Conservation (phyloP, 2,888 invertebrate genomes). For the Abscondita cerata region DNA sequence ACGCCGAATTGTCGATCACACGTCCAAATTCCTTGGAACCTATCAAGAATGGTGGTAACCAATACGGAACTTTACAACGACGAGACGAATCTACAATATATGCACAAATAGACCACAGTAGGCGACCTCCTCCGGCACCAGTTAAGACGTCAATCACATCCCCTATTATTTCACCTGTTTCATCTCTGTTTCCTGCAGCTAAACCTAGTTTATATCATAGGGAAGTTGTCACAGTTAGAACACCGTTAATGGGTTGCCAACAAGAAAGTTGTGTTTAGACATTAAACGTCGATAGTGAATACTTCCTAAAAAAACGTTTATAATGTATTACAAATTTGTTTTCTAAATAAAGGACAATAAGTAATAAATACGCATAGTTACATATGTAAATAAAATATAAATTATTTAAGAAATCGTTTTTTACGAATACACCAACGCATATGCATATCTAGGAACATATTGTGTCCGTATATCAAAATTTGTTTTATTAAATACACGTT, state of each 20-base stretch:
- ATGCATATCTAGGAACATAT: slow-evolving; percentile 27
- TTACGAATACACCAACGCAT: slow-evolving; percentile 22
- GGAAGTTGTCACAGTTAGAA: slow-evolving; percentile 75
- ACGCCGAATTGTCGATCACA: slow-evolving; percentile 66
- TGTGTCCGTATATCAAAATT: slow-evolving; percentile 15
- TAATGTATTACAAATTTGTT: slow-evolving; percentile 23
- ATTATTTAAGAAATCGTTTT: slow-evolving; percentile 10
- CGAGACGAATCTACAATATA: slow-evolving; percentile 73
- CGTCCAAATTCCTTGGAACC: slow-evolving; percentile 63
- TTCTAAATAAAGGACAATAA: slow-evolving; percentile 30
- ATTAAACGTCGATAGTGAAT: slow-evolving; percentile 25
- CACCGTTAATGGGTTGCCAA: slow-evolving; percentile 72
- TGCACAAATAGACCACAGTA: slow-evolving; percentile 76
- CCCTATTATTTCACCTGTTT: slow-evolving; percentile 59
- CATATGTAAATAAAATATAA: slow-evolving; percentile 23
- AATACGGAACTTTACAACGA: slow-evolving; percentile 54
- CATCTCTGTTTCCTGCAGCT: slow-evolving; percentile 53
- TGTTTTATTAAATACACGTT: slow-evolving; percentile 2
- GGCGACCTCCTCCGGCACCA: slow-evolving; percentile 58
- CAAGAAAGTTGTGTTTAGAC: slow-evolving; percentile 72
- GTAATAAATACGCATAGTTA: slow-evolving; percentile 19
- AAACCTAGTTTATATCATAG: slow-evolving; percentile 62
- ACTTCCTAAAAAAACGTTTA: slow-evolving; percentile 23
- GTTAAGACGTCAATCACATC: slow-evolving; percentile 56
- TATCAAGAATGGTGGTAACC: slow-evolving; percentile 55